phyloP scores from a whole-genome alignment of 2,113 vertebrate genomes.

The Taurulus bubalis region DNA sequence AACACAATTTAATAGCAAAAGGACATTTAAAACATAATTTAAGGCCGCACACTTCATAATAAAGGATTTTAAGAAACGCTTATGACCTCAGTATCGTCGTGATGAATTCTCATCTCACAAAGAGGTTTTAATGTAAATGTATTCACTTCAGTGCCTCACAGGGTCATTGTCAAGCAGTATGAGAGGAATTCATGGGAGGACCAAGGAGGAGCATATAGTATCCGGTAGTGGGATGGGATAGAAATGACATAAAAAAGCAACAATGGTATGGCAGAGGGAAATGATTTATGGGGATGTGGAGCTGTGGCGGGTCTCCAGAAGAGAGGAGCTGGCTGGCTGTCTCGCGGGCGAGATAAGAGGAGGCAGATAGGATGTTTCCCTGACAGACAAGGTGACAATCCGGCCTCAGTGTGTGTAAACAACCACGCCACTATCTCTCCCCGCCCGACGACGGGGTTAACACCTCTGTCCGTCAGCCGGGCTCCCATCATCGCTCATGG shows the following conservation, averaged over 20 bases:
- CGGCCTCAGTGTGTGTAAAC: slow-evolving; percentile 63
- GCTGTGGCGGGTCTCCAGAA: slow-evolving; percentile 44
- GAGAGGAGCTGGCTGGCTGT: slow-evolving; percentile 47
- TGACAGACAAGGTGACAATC: slow-evolving; percentile 76
- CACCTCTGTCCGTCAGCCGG: slow-evolving; percentile 67
- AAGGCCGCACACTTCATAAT: background rate
- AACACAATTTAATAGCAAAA: background rate
- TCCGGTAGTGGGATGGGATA: background rate
- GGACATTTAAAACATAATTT: background rate
- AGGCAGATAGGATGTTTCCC: slow-evolving; percentile 52
- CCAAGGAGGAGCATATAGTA: background rate
- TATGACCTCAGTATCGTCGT: background rate
- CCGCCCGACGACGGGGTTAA: slow-evolving; percentile 43
- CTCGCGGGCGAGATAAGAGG: slow-evolving; percentile 55
- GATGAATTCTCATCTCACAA: slow-evolving; percentile 6
- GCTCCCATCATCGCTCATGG: slow-evolving; percentile 23
- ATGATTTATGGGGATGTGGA: slow-evolving; percentile 58
- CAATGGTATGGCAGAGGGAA: slow-evolving; percentile 33
- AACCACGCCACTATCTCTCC: slow-evolving; percentile 55
- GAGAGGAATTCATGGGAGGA: slow-evolving; percentile 10
- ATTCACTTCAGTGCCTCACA: slow-evolving; percentile 13
- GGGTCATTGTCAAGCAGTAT: slow-evolving; percentile 13
- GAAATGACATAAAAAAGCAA: slow-evolving; percentile 32
- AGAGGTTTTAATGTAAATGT: slow-evolving; percentile 21
- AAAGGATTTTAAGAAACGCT: background rate